phyloP scores from a whole-genome alignment of 2,888 invertebrate genomes.

The Callyntrura sp. region DNA sequence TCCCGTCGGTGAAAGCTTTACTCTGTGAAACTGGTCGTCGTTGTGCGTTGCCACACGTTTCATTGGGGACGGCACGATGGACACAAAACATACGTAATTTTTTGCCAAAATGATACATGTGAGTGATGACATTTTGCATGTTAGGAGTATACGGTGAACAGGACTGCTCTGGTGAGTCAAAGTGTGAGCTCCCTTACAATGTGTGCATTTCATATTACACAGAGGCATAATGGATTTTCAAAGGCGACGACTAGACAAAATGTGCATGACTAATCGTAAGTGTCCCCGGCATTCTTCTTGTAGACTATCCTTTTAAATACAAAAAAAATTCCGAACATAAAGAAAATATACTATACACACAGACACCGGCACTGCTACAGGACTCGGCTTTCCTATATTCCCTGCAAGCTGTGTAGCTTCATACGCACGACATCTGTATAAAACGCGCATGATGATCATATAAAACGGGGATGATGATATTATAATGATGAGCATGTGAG shows the following conservation, averaged over 20 bases:
- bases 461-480: conserved; percentile 33
- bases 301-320: conserved; percentile 20
- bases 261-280: not conserved
- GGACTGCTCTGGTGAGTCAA: too few relatives aligned
- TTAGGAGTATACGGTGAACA: not conserved
- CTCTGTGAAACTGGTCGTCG: conserved; percentile 27
- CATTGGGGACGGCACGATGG: not conserved
- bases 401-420: not conserved
- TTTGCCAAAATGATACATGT: conserved; percentile 31
- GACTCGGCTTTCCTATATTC: too few relatives aligned
- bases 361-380: too few relatives aligned
- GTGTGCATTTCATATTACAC: not conserved
- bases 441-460: conserved; percentile 33
- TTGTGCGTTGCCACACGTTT: not conserved
- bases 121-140: conserved; percentile 41
- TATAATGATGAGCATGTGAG: conserved; percentile 69
- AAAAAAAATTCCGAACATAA: conserved; percentile 19
- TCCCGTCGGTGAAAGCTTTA: not conserved
- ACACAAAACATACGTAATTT: conserved; percentile 12
- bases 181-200: not conserved
- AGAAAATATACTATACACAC: not conserved
- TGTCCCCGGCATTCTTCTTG: not conserved
- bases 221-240: not conserved
- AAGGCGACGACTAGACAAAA: conserved; percentile 4
- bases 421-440: not conserved